Percentiles rank a stretch among this genome's conserved stretches.
Conservation (phyloP, 2,797 vertebrate genomes). For the Lophura swinhoii region DNA sequence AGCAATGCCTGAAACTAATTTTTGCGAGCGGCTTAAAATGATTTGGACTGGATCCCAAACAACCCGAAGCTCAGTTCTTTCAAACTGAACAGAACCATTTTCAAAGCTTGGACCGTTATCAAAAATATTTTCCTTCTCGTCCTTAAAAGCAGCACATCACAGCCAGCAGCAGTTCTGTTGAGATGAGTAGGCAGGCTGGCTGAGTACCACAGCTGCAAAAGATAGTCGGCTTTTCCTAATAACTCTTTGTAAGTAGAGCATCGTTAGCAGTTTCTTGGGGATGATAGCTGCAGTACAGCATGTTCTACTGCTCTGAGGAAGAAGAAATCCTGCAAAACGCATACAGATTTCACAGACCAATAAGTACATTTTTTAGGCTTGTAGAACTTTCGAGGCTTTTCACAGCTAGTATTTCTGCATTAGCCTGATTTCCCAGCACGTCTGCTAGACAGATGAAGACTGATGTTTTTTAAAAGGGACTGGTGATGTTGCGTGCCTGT, state of each 20-base stretch:
- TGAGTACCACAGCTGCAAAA: not conserved
- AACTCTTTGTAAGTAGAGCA: constrained; percentile 30
- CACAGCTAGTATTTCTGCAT: constrained; percentile 67
- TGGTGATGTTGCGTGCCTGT: constrained; percentile 33
- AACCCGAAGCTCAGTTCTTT: not conserved
- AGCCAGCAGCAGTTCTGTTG: not conserved
- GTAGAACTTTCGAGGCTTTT: constrained; percentile 52
- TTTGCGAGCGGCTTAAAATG: not conserved
- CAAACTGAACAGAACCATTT: not conserved
- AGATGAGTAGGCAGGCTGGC: constrained; percentile 24
- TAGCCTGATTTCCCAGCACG: constrained; percentile 40
- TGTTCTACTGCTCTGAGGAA: not conserved
- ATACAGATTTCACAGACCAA: constrained; percentile 29
- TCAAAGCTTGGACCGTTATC: constrained; percentile 21
- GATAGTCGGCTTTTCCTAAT: constrained; percentile 1
- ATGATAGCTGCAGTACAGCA: constrained; percentile 28
- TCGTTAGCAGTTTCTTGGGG: constrained; percentile 22
- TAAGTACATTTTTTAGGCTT: constrained; percentile 38
- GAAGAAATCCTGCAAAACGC: constrained; percentile 42
- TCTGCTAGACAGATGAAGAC: constrained; percentile 30
- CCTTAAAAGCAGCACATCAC: constrained; percentile 16
- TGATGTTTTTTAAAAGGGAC: constrained; percentile 42
- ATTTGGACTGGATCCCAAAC: not conserved
- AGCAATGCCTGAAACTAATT: not conserved
- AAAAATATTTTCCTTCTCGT: constrained; percentile 36